These are phyloP conservation scores for Caenorhabditis plicata DNA, from an alignment of 2,888 invertebrate genomes.

Conservation along the genomic window DNA sequence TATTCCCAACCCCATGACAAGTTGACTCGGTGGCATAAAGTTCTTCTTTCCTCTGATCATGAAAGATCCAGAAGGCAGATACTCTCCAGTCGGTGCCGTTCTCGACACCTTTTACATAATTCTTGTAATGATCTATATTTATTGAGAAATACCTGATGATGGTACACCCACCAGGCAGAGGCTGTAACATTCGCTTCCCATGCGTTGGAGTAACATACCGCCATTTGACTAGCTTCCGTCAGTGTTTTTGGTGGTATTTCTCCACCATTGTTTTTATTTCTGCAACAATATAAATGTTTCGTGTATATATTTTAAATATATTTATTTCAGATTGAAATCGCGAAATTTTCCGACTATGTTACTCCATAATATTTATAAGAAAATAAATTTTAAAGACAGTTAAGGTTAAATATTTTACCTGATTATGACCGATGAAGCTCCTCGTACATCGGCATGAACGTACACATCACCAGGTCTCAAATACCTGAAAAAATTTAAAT, in stretches of 20 bases:
- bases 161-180: slow-evolving; percentile 94
- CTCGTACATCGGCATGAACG: slow-evolving; percentile 91
- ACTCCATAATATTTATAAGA: too few relatives aligned
- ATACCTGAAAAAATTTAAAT: slow-evolving; percentile 38
- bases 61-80: slow-evolving; percentile 85
- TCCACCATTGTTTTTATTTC: slow-evolving; percentile 26
- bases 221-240: slow-evolving; percentile 86
- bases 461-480: slow-evolving; percentile 78
- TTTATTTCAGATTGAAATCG: neutral
- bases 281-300: slow-evolving; percentile 2
- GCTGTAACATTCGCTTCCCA: slow-evolving; percentile 97
- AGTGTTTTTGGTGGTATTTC: slow-evolving; percentile 88
- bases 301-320: too few relatives aligned
- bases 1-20: slow-evolving; percentile 89
- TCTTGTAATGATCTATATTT: too few relatives aligned
- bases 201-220: slow-evolving; percentile 91
- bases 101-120: slow-evolving; percentile 88
- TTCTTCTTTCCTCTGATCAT: slow-evolving; percentile 96
- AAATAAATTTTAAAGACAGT: too few relatives aligned
- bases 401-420: slow-evolving; percentile 14
- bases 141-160: slow-evolving; percentile 73
- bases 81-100: slow-evolving; percentile 96
- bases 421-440: slow-evolving; percentile 80
- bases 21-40: slow-evolving; percentile 86
- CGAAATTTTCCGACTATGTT: too few relatives aligned